Evolutionary conservation across 2,113 vertebrate genomes (phyloP).

Genomic region (Gopherus flavomarginatus): DNA sequence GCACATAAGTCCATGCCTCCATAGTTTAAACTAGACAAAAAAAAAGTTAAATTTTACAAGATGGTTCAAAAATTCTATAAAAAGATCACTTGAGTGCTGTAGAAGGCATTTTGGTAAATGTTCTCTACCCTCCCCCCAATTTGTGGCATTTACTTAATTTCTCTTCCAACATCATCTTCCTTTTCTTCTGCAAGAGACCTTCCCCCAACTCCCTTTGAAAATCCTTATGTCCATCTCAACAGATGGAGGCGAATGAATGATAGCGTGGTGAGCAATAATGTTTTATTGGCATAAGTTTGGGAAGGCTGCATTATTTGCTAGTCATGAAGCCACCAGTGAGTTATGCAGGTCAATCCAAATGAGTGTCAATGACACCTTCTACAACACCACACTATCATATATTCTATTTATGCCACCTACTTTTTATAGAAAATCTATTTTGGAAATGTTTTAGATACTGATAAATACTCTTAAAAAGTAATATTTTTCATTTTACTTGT

Average conservation of each 20-base stretch:
- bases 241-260: not conserved
- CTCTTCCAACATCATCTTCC: too few species aligned
- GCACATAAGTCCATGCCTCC: too few species aligned
- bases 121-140: too few species aligned
- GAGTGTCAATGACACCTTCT: not conserved
- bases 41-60: too few species aligned
- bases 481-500: not conserved
- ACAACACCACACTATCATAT: not conserved
- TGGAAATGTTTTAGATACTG: not conserved
- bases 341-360: not conserved
- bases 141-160: too few species aligned
- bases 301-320: not conserved
- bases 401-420: not conserved
- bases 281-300: not conserved
- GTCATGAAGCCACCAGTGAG: not conserved
- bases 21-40: too few species aligned
- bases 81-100: too few species aligned
- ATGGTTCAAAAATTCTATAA: too few species aligned
- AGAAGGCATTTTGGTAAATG: too few species aligned
- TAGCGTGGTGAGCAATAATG: too few species aligned
- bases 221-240: not conserved
- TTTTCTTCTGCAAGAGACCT: too few species aligned
- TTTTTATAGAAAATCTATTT: not conserved
- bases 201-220: not conserved
- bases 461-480: too few species aligned